A percentile compares a stretch with the other conserved stretches of the same genome.
phyloP scores from a whole-genome alignment of 2,888 invertebrate genomes.

The Rhogogaster chlorosoma region DNA sequence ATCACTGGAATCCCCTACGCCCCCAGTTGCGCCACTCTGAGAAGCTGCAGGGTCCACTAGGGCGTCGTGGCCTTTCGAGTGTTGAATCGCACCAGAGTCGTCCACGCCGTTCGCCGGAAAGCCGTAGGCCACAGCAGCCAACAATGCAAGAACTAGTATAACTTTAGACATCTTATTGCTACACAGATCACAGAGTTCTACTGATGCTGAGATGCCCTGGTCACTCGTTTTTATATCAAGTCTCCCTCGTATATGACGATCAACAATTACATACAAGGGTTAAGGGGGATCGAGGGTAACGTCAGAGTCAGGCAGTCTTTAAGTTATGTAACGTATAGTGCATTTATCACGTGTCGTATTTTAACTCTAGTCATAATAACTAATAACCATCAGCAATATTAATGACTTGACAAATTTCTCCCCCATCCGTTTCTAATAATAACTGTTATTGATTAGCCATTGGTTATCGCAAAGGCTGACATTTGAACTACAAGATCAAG shows the following conservation, averaged over 20 bases:
- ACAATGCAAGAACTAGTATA: background rate
- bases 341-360: too few relatives aligned
- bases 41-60: background rate
- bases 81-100: background rate
- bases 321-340: too few relatives aligned
- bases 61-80: background rate
- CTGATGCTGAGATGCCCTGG: background rate
- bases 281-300: too few relatives aligned
- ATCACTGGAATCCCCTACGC: background rate
- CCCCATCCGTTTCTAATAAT: too few relatives aligned
- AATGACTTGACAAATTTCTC: too few relatives aligned
- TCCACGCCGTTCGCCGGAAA: background rate
- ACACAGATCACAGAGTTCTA: background rate
- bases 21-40: background rate
- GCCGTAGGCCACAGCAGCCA: background rate
- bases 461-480: too few relatives aligned
- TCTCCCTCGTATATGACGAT: background rate
- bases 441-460: too few relatives aligned
- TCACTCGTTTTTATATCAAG: background rate
- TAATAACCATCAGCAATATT: too few relatives aligned
- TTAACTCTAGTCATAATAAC: too few relatives aligned
- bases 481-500: too few relatives aligned
- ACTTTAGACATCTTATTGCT: background rate
- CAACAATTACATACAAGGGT: too few relatives aligned
- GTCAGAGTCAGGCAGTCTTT: too few relatives aligned